Evolutionary conservation across 2,113 vertebrate genomes (phyloP), one percentile per base, ranked within the genome.

Genomic region (Dipodomys spectabilis): DNA sequence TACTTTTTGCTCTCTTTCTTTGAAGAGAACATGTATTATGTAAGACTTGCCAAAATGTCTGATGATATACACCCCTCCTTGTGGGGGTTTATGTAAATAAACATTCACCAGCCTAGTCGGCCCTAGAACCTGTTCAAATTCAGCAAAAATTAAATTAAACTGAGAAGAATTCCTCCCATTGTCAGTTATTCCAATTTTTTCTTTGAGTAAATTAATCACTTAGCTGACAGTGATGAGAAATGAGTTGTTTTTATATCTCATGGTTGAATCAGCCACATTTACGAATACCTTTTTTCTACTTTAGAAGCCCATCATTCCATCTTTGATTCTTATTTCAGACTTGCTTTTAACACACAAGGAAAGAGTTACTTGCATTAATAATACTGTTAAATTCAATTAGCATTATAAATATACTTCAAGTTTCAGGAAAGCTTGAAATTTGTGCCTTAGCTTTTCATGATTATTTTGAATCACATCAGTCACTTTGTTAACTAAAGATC

Each of bases 121-220:
- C 12, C 77, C 45, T 35, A 60, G 8, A 25, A 44, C 7, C 60
- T 32, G 12, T 44, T 11, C 20, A 27, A 75, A 30, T 10, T 65
- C 39, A n/a, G 64, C 60, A 75, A 64, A 67, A 60, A 44, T 19
- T 79, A 87, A 89, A 72, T 79, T 95, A 65, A 78, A 78, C 49
- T 78, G 65, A 64, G 19, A 75, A 93, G 78, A 73, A 84, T 22
- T 69, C 69, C 32, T 69, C 13, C 72, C 68, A 20, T 86, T 87
- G 77, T 71, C 49, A 80, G 39, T 92, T 78, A 35, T 28, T 91
- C 49, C 65, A 65, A 69, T 25, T 79, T 92, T 88, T 87, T 49
- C 39, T 85, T 88, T 88, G 65, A 88, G 90, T 92, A 94, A 90
- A 82, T 81, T 74, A 91, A 85, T 73, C n/a, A 80, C 45, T 60